Evolutionary conservation across 2,797 vertebrate genomes (phyloP).

Genomic region (Huso huso): DNA sequence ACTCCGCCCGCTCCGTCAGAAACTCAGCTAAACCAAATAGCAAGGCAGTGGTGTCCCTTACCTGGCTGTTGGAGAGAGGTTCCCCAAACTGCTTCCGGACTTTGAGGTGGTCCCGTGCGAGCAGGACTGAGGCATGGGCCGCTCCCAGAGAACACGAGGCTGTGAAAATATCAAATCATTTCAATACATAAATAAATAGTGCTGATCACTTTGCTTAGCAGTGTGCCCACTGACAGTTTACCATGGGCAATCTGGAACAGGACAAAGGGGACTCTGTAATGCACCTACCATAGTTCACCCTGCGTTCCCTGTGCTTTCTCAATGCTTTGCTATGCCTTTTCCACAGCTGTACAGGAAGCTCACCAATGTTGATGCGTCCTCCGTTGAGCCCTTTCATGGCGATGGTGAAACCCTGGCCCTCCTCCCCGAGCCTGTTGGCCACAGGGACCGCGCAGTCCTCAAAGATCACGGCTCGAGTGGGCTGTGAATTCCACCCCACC

Average conservation of each 20-base stretch:
- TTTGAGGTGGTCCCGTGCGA: slow-evolving; percentile 73
- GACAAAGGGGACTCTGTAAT: too few relatives aligned
- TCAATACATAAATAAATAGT: neutral
- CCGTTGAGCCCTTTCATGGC: slow-evolving; percentile 94
- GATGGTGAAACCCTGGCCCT: slow-evolving; percentile 85
- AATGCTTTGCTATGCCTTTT: too few relatives aligned
- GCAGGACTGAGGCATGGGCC: slow-evolving; percentile 73
- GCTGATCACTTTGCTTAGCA: too few relatives aligned
- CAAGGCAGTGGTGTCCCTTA: slow-evolving; percentile 27
- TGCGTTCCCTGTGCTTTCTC: too few relatives aligned
- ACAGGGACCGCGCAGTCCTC: slow-evolving; percentile 83
- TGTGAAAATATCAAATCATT: slow-evolving; percentile 32
- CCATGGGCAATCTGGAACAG: too few relatives aligned
- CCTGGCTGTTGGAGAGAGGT: slow-evolving; percentile 81
- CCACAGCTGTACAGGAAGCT: slow-evolving; percentile 28
- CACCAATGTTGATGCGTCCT: slow-evolving; percentile 91
- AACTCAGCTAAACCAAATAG: neutral
- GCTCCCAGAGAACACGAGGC: slow-evolving; percentile 93
- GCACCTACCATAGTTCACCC: too few relatives aligned
- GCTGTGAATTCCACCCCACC: slow-evolving; percentile 97
- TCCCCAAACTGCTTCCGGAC: slow-evolving; percentile 91
- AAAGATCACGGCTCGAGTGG: slow-evolving; percentile 86
- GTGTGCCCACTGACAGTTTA: too few relatives aligned
- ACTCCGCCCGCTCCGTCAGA: neutral
- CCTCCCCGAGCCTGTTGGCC: slow-evolving; percentile 69